Evolutionary conservation across 2,797 vertebrate species (phyloP).

Genomic region (Sylvilagus floridanus): DNA sequence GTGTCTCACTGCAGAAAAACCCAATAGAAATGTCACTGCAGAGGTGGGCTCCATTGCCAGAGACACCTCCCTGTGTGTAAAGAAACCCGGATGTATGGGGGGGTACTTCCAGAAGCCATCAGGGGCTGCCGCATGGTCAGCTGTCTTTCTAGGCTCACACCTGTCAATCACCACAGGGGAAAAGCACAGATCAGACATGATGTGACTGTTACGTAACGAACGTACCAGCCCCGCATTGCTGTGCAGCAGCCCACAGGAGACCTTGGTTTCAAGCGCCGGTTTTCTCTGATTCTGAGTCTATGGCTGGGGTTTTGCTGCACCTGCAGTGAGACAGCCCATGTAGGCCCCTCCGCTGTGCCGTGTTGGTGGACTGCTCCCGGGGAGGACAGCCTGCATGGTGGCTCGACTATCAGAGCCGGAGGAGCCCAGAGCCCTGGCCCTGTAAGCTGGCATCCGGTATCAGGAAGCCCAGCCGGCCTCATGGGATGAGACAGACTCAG

Average conservation of each 20-base stretch:
- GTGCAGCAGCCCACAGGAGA: rapidly evolving
- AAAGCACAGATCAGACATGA: rapidly evolving
- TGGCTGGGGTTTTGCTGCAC: too few species aligned
- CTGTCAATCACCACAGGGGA: neutral
- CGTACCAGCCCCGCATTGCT: rapidly evolving
- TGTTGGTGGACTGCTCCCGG: rapidly evolving
- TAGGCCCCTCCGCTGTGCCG: too few species aligned
- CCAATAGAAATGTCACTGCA: neutral
- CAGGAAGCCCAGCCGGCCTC: rapidly evolving
- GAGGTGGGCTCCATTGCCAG: neutral
- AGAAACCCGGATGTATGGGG: neutral
- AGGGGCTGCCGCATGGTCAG: neutral
- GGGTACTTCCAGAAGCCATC: neutral
- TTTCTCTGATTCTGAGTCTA: neutral
- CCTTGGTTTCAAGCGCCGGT: neutral
- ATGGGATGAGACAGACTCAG: rapidly evolving
- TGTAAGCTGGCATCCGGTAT: rapidly evolving
- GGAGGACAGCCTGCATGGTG: neutral
- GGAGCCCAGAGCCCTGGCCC: neutral
- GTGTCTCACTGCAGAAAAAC: neutral
- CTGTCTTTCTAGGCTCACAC: neutral
- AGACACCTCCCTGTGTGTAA: neutral
- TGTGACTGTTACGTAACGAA: rapidly evolving
- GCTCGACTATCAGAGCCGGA: neutral
- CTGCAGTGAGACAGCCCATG: neutral